phyloP scores from a whole-genome alignment of 2,113 vertebrate species.

The Ochotona curzoniae region DNA sequence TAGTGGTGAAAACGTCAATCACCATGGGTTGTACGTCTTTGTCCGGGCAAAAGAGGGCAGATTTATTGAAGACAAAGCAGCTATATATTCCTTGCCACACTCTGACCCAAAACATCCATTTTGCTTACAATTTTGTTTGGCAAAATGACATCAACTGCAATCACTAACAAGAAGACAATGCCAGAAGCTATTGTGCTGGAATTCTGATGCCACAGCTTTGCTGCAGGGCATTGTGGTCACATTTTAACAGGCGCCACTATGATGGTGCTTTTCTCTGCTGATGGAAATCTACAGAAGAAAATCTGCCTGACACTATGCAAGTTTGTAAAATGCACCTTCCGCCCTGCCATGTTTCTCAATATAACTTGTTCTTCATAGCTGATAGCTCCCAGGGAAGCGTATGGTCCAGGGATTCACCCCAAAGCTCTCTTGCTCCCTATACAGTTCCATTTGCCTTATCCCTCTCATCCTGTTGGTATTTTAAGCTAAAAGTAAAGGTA shows the following conservation, averaged over 20 bases:
- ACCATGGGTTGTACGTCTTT: slow-evolving; percentile 89
- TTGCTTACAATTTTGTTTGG: slow-evolving; percentile 96
- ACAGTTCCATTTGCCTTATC: background rate
- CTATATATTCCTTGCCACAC: slow-evolving; percentile 91
- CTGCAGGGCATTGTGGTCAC: slow-evolving; percentile 63
- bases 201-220: slow-evolving; percentile 78
- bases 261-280: slow-evolving; percentile 71
- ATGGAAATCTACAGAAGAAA: slow-evolving; percentile 61
- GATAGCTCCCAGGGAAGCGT: background rate
- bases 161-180: slow-evolving; percentile 89
- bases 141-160: slow-evolving; percentile 94
- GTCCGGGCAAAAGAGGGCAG: slow-evolving; percentile 90
- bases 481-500: background rate
- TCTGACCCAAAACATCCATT: slow-evolving; percentile 94
- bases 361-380: background rate
- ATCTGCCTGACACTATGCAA: background rate
- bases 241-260: slow-evolving; percentile 67
- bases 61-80: slow-evolving; percentile 97
- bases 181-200: slow-evolving; percentile 84
- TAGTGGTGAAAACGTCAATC: slow-evolving; percentile 96
- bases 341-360: background rate
- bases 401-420: too few species aligned
- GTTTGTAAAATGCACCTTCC: background rate
- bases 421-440: background rate
- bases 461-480: background rate